Evolutionary conservation across 1,140 invertebrate genomes (phyloP), one percentile per base, ranked within the genome.

Genomic region (Oppia nitens): DNA sequence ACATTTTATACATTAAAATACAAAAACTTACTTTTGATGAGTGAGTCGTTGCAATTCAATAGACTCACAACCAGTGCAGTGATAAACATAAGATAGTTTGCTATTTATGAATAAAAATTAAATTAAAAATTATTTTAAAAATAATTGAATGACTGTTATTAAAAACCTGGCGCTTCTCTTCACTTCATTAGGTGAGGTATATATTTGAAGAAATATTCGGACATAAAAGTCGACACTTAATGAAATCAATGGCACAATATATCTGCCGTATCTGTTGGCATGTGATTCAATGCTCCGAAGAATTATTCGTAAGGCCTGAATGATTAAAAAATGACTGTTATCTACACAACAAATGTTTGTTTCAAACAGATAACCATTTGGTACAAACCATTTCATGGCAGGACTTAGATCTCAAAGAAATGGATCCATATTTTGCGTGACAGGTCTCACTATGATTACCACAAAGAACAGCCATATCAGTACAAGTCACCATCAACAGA

Each of bases 181-280:
- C 62, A 88, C 92, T 64, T 83, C 81, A 14, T 77, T 72, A 62
- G 85, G 83, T 51, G 90, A 82, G 0, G 81, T 79, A 55, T 78
- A 81, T 2, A 99, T 73, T 67, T 80, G 79, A 0, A 98, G 87
- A 76, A 98, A 96, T 4, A 98, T 81, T 63, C 96, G 75, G 25
- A 98, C 81, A 71, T 99, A 99, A 74, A 99, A 99, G 73, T 99
- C 96, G 2, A 84, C 87, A 58, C 91, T 95, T 52, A 99, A 69
- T 24, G 86, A 91, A 1, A 98, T 66, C 3, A 98, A 64, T 0
- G 96, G 96, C 54, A 81, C 78, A 64, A 96, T 96, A 67, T 93
- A 95, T 49, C 88, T 78, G 21, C 88, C 86, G 72, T 98, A 94
- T 40, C 87, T 76, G 68, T 85, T 92, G 1, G 95, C 95, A 68